phyloP scores from a whole-genome alignment of 2,113 vertebrate species.

The Gallinago media region DNA sequence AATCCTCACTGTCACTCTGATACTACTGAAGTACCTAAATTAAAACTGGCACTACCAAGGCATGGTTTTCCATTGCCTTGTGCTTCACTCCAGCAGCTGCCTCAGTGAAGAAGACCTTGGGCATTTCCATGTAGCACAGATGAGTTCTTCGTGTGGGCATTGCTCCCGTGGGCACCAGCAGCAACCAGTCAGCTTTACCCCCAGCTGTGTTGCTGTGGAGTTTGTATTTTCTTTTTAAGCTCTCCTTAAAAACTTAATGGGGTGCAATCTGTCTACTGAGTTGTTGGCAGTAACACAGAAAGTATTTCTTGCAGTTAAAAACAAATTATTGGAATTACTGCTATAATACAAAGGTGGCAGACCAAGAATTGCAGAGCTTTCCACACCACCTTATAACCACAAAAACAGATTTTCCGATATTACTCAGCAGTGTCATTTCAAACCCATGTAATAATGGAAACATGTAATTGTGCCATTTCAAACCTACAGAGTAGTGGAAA shows the following conservation, averaged over 20 bases:
- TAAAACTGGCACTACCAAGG: not conserved
- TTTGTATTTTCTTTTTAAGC: not conserved
- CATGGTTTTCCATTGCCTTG: not conserved
- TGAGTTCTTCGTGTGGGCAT: accelerated
- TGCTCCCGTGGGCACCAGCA: not conserved
- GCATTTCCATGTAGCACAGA: not conserved
- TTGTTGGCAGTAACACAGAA: not conserved
- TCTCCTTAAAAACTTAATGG: not conserved
- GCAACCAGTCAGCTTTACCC: not conserved
- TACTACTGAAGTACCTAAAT: not conserved
- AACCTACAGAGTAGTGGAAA: not conserved
- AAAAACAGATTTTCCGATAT: not conserved
- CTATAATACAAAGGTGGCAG: not conserved
- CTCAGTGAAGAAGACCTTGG: not conserved
- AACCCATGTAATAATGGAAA: slow-evolving; percentile 3
- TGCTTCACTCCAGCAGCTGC: not conserved
- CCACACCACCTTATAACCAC: not conserved
- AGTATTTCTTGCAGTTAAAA: not conserved
- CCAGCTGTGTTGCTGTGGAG: not conserved
- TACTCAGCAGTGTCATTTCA: not conserved
- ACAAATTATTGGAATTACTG: not conserved
- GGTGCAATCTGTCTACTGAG: not conserved
- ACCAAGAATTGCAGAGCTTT: not conserved
- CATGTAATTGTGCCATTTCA: not conserved
- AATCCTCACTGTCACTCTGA: not conserved